Base-by-base conservation (phyloP, 2,888 invertebrate species). In the Linnaemya tessellans region DNA sequence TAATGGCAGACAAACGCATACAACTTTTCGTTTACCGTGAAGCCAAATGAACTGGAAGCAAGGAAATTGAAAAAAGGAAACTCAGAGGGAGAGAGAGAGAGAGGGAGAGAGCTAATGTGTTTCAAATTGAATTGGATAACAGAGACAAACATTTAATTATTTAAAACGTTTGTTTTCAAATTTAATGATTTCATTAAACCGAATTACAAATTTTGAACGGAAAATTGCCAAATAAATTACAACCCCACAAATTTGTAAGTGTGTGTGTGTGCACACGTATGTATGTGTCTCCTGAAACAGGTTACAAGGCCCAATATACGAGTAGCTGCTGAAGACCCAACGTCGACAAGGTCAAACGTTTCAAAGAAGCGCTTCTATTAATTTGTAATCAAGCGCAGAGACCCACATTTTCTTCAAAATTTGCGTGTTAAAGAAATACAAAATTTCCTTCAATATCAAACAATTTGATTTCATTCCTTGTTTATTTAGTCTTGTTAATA, bases 191-290 rank as follows among this genome's bases (percentile, higher is more conserved):
- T 68, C 68, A 38, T 70, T 51, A 38, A 65, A 64, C n/a, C 15
- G 43, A 65, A 77, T 60, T n/a, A 51, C n/a, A 65, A 20, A 80
- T 71, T 20, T 43, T 54, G 54, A 46, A 41, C 43, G 35, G 54
- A 30, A 64, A 62, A 71, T 79, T 79, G 41, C 64, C 13, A 18
- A 67, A 67, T 65, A 65, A 49, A 49, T 46, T 49, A 11, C 22
- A 49, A 18, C n/a, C n/a, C 2, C 18, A 49, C 4, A 49, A n/a
- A 18, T 9, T 7, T 18, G 4, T 41, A 13, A 2, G 11, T 1
- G 11, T 3, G 11, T 41, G 11, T 3, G 11, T 38, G 10, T 38
- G 8, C 9, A 46, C 15, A 46, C 13, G 4, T 46, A n/a, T n/a
- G 13, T 46, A 38, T 7, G 10, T 38, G 8, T 35, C 35, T 38